Percentiles rank a stretch among this genome's conserved stretches.
phyloP scores from a whole-genome alignment of 2,888 invertebrate genomes.

The Cantharis flavilabris region DNA sequence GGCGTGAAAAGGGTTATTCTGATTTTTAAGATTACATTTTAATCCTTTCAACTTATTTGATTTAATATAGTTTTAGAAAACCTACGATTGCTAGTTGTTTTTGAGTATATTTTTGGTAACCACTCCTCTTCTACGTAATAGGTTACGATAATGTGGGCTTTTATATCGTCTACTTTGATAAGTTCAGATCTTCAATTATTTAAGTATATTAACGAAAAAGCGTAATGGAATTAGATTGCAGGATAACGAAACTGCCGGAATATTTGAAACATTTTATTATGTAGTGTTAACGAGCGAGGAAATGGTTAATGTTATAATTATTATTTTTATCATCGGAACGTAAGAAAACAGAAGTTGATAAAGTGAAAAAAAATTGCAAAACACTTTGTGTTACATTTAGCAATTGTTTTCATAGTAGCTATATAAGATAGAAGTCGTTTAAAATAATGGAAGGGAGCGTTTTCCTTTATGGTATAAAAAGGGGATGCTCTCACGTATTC shows the following conservation, averaged over 20 bases:
- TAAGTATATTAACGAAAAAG: not conserved
- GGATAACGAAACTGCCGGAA: not conserved
- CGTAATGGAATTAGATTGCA: not conserved
- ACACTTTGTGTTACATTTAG: not conserved
- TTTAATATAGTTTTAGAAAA: too few relatives aligned
- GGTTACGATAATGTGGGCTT: not conserved
- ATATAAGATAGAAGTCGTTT: slow-evolving; percentile 4
- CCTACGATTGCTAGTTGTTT: not conserved
- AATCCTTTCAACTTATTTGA: not conserved
- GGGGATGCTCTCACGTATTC: not conserved
- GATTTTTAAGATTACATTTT: not conserved
- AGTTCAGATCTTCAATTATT: not conserved
- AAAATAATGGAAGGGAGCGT: slow-evolving; percentile 1
- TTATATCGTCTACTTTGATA: not conserved
- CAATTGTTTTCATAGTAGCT: slow-evolving; percentile 1
- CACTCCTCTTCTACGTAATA: not conserved
- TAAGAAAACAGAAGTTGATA: not conserved
- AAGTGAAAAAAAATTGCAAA: not conserved
- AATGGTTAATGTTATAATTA: not conserved
- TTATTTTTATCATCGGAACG: not conserved
- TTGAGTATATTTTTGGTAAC: not conserved
- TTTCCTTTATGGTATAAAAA: not conserved
- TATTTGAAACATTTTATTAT: not conserved
- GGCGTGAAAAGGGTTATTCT: not conserved
- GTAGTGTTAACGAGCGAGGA: not conserved